phyloP scores from a whole-genome alignment of 1,140 invertebrate genomes.

The Hyposmocoma kahamanoa region DNA sequence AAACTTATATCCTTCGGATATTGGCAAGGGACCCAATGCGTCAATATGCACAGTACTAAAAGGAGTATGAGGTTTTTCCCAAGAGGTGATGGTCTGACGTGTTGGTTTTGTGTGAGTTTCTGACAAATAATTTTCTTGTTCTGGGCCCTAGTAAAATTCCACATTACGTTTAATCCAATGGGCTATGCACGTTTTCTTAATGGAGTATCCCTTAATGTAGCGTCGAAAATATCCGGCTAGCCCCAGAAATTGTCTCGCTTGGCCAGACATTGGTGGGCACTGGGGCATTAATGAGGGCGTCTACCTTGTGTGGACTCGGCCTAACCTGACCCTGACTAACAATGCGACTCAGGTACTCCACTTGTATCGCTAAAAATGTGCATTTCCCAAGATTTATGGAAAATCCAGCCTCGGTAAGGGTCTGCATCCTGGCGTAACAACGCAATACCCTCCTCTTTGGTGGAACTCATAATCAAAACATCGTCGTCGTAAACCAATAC shows the following conservation, averaged over 20 bases:
- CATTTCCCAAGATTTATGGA: conserved; percentile 4
- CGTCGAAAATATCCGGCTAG: not conserved
- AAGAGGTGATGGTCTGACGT: conserved; percentile 10
- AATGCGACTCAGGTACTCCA: not conserved
- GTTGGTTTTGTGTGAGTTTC: too few species aligned
- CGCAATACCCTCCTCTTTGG: not conserved
- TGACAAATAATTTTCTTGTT: too few species aligned
- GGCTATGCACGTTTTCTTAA: conserved; percentile 1
- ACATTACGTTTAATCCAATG: too few species aligned
- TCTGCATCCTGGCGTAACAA: not conserved
- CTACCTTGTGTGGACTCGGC: conserved; percentile 31
- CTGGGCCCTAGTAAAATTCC: too few species aligned
- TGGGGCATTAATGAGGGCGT: conserved; percentile 15
- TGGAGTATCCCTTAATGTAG: conserved; percentile 10
- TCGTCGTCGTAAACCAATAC: not conserved
- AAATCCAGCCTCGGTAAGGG: not conserved
- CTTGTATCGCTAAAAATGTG: not conserved
- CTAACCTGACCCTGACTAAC: conserved; percentile 23
- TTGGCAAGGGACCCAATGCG: conserved; percentile 14
- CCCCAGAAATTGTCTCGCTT: not conserved
- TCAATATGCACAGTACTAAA: conserved; percentile 6
- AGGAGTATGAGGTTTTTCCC: conserved; percentile 10
- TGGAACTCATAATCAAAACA: not conserved
- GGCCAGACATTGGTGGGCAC: not conserved
- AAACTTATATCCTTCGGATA: conserved; percentile 4